Conservation (phyloP, 92 coral and sea anemone genomes). For the Parazoanthus atlanticus region DNA sequence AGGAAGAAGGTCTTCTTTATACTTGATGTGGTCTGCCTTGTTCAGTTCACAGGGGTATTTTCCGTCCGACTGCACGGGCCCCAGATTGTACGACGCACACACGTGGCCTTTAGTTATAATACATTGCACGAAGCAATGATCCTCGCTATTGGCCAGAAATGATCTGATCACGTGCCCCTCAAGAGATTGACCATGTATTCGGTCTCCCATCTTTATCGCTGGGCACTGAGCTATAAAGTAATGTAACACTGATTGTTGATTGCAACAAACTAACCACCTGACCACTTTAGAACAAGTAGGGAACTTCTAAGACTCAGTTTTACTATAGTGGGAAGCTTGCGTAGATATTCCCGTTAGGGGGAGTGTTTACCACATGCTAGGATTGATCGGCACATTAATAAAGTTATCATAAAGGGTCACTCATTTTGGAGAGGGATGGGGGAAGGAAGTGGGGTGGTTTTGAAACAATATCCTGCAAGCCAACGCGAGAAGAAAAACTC, state of each 20-base stretch:
- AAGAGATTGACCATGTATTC: neutral
- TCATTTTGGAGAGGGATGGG: too few relatives aligned
- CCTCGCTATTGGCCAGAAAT: neutral
- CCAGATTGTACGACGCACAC: constrained; percentile 13
- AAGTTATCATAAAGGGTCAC: too few relatives aligned
- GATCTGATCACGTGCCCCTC: constrained; percentile 14
- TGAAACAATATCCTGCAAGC: too few relatives aligned
- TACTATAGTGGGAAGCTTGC: too few relatives aligned
- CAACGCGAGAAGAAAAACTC: too few relatives aligned
- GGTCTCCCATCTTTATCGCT: constrained; percentile 1
- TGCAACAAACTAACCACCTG: too few relatives aligned
- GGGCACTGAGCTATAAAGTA: constrained; percentile 1
- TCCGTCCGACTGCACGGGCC: neutral
- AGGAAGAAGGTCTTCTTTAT: neutral
- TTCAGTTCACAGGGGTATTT: constrained; percentile 15
- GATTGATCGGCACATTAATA: too few relatives aligned
- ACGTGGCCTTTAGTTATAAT: neutral
- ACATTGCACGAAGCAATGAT: constrained; percentile 10
- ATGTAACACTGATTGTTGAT: neutral
- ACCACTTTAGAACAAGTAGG: too few relatives aligned
- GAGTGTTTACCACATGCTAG: too few relatives aligned
- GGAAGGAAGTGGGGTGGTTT: too few relatives aligned
- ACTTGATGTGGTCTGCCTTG: constrained; percentile 22
- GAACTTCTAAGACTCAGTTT: too few relatives aligned
- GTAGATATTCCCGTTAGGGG: too few relatives aligned